Evolutionary conservation across 2,797 vertebrate species (phyloP).

Genomic region (Enteromius afrohamiltoni): DNA sequence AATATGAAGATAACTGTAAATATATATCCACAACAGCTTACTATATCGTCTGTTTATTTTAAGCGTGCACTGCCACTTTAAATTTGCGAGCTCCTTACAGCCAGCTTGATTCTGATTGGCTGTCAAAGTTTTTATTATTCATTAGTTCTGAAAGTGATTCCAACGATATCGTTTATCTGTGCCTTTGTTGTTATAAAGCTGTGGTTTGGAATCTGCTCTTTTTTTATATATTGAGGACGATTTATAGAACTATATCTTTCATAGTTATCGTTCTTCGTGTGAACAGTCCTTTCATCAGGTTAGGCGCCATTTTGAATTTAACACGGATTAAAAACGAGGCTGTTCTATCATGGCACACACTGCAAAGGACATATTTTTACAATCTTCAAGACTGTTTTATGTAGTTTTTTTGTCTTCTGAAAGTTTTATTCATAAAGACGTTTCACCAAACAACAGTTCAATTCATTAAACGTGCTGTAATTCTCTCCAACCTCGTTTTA

Average conservation of each 20-base stretch:
- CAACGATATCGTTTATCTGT: background rate
- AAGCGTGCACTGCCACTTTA: background rate
- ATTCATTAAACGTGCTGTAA: background rate
- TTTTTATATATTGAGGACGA: background rate
- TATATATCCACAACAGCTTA: too few relatives aligned
- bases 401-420: background rate
- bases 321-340: background rate
- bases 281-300: background rate
- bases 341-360: background rate
- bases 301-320: background rate
- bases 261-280: background rate
- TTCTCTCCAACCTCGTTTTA: background rate
- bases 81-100: background rate
- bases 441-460: background rate
- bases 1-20: background rate
- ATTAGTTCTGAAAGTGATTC: background rate
- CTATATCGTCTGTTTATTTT: too few relatives aligned
- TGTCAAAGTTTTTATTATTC: background rate
- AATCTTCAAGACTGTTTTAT: background rate
- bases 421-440: background rate
- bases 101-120: background rate
- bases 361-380: background rate
- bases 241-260: background rate
- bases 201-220: too few relatives aligned
- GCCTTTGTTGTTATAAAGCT: too few relatives aligned